These are phyloP conservation scores for Tetrapedia diversipes DNA, from an alignment of 2,888 invertebrate species.

Conservation along the genomic window DNA sequence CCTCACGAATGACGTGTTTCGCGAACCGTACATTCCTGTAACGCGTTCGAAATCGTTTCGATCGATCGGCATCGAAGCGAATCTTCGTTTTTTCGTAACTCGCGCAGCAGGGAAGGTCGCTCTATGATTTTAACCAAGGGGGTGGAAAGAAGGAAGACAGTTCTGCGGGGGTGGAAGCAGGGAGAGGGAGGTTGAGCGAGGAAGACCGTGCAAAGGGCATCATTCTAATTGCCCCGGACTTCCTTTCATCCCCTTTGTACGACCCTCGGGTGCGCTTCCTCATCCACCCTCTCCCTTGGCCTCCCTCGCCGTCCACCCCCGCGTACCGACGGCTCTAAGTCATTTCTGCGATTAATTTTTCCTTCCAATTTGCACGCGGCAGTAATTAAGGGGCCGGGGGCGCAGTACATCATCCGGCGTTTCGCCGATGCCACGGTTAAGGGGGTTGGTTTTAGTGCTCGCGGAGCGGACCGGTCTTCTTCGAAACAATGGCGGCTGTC, in stretches of 20 bases:
- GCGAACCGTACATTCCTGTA: too few relatives aligned
- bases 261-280: slow-evolving; percentile 80
- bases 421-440: slow-evolving; percentile 63
- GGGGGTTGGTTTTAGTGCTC: slow-evolving; percentile 68
- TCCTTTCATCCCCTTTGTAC: slow-evolving; percentile 83
- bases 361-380: slow-evolving; percentile 83
- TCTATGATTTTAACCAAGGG: slow-evolving; percentile 34
- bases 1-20: too few relatives aligned
- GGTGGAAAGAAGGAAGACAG: slow-evolving; percentile 33
- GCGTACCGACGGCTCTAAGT: slow-evolving; percentile 79
- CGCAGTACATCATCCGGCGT: slow-evolving; percentile 79
- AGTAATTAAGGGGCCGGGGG: slow-evolving; percentile 82
- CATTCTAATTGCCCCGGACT: slow-evolving; percentile 83
- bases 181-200: slow-evolving; percentile 64
- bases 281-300: slow-evolving; percentile 70
- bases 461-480: slow-evolving; percentile 70
- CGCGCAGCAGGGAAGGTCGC: slow-evolving; percentile 17
- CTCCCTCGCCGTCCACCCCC: slow-evolving; percentile 62
- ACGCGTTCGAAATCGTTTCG: not conserved
- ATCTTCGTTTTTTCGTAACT: slow-evolving; percentile 2
- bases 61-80: not conserved
- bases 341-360: slow-evolving; percentile 84
- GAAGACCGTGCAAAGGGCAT: slow-evolving; percentile 79
- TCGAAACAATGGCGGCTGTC: slow-evolving; percentile 79
- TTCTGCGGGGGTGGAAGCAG: slow-evolving; percentile 14